Evolutionary conservation across 2,113 vertebrate genomes (phyloP).

Genomic region (Oreotrochilus melanogaster): DNA sequence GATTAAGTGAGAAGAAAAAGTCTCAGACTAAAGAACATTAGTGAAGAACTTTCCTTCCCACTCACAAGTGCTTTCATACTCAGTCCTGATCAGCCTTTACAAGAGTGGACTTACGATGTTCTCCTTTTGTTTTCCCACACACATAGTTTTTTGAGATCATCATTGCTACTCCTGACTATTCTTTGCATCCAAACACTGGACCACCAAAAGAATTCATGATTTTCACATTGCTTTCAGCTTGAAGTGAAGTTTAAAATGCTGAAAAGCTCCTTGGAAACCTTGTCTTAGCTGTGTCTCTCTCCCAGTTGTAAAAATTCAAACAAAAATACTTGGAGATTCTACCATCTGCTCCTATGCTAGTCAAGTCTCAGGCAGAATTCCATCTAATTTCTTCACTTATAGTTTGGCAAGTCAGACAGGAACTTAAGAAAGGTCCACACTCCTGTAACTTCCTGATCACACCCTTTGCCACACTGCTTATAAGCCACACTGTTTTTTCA

Average conservation of each 20-base stretch:
- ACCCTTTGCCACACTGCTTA: neutral
- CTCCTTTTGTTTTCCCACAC: neutral
- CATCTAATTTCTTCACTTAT: neutral
- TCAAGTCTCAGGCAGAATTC: neutral
- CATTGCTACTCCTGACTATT: neutral
- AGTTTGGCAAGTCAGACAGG: neutral
- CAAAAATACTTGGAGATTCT: neutral
- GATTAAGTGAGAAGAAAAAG: neutral
- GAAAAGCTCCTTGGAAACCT: neutral
- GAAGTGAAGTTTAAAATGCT: neutral
- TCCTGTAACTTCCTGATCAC: neutral
- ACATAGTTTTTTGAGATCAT: neutral
- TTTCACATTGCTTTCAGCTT: neutral
- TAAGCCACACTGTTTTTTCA: neutral
- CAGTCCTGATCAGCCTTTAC: neutral
- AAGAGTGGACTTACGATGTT: neutral
- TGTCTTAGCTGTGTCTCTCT: neutral
- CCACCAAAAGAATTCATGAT: neutral
- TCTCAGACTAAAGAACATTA: neutral
- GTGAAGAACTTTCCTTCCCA: fast-evolving
- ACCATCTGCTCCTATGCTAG: neutral
- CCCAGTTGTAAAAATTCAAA: neutral
- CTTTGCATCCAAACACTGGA: neutral
- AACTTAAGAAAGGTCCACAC: neutral
- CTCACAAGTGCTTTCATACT: neutral